Percentiles rank a stretch among this genome's conserved stretches.
These are phyloP conservation scores for Myripristis murdjan DNA, from an alignment of 2,797 vertebrate species.

Conservation along the genomic window DNA sequence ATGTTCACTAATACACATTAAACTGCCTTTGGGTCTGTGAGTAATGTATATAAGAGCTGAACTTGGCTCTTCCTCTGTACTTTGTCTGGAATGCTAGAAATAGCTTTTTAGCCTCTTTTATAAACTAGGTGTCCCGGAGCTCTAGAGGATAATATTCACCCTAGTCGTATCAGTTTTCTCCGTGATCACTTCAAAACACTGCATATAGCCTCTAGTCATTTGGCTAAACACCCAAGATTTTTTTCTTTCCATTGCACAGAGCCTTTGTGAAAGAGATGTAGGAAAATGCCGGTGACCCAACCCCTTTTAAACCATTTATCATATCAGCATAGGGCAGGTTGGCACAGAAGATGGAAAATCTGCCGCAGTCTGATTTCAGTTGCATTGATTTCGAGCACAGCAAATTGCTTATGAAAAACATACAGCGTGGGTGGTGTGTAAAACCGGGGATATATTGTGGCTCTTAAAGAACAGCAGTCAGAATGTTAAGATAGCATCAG, in stretches of 20 bases:
- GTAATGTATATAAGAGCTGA: constrained; percentile 10
- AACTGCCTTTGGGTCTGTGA: neutral
- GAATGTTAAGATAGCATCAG: constrained; percentile 84
- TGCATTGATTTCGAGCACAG: constrained; percentile 81
- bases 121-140: constrained; percentile 1
- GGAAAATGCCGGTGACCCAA: constrained; percentile 70
- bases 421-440: constrained; percentile 75
- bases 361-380: constrained; percentile 83
- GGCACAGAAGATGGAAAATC: constrained; percentile 72
- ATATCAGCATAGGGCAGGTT: constrained; percentile 65
- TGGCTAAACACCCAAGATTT: neutral
- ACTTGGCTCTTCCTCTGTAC: constrained; percentile 14
- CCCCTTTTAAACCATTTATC: constrained; percentile 73
- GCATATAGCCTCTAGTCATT: constrained; percentile 6
- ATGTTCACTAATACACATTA: constrained; percentile 37
- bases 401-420: constrained; percentile 81
- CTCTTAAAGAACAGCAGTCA: constrained; percentile 79
- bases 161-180: constrained; percentile 17
- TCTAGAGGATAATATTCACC: constrained; percentile 2
- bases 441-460: constrained; percentile 66
- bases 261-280: constrained; percentile 37
- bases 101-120: neutral
- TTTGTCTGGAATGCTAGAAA: constrained; percentile 10
- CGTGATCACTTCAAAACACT: constrained; percentile 25
- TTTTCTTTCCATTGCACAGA: constrained; percentile 22